phyloP scores from a whole-genome alignment of 23 tunicate genomes.

The Halocynthia roretzi region DNA sequence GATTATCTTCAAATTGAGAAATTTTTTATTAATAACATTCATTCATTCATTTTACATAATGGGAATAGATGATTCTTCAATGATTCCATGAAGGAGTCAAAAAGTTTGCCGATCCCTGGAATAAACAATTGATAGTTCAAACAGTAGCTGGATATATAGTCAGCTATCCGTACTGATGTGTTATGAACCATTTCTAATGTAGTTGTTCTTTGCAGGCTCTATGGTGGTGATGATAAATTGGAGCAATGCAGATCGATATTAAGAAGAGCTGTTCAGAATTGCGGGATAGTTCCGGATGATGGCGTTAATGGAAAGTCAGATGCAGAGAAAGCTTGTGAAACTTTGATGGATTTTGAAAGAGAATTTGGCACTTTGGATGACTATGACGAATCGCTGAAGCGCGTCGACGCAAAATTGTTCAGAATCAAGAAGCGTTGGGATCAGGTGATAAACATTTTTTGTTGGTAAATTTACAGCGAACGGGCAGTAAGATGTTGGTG shows the following conservation, averaged over 20 bases:
- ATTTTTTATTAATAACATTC: too few relatives aligned
- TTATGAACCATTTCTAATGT: not conserved
- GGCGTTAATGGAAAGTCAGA: slow-evolving; percentile 17
- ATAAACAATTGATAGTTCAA: too few relatives aligned
- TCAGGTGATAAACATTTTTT: slow-evolving; percentile 21
- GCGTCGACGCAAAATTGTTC: slow-evolving; percentile 40
- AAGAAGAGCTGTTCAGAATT: slow-evolving; percentile 58
- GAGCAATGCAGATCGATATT: slow-evolving; percentile 42
- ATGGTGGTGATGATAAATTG: slow-evolving; percentile 33
- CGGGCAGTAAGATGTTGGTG: too few relatives aligned
- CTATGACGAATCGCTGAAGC: slow-evolving; percentile 55
- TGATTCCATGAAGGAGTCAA: not conserved
- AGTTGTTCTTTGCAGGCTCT: slow-evolving; percentile 11
- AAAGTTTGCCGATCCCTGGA: not conserved
- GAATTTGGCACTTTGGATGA: slow-evolving; percentile 62
- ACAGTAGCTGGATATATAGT: not conserved
- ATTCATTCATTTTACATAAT: too few relatives aligned
- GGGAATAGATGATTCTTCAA: too few relatives aligned
- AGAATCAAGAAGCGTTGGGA: slow-evolving; percentile 73
- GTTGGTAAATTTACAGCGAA: too few relatives aligned
- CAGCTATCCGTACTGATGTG: not conserved
- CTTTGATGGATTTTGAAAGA: slow-evolving; percentile 61
- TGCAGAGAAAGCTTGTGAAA: slow-evolving; percentile 60
- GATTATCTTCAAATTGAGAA: too few relatives aligned
- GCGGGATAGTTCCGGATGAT: slow-evolving; percentile 53